A percentile compares a stretch with the other conserved stretches of the same genome.
Conservation (phyloP, 2,797 vertebrate genomes). For the Scolopax bukidnonensis region DNA sequence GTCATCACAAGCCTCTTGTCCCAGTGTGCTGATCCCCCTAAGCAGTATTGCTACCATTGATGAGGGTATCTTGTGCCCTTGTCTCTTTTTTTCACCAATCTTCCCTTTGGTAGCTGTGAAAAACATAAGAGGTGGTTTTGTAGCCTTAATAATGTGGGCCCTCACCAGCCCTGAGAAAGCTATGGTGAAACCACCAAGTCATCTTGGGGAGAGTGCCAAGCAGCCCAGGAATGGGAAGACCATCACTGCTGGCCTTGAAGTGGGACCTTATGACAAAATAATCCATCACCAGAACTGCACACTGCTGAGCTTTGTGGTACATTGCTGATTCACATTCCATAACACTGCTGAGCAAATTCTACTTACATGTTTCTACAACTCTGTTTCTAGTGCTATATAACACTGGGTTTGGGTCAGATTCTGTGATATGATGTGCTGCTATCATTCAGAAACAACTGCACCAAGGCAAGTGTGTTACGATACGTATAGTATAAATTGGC, state of each 20-base stretch:
- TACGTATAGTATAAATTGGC: not conserved
- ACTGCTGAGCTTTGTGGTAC: not conserved
- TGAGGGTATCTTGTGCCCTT: not conserved
- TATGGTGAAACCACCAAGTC: not conserved
- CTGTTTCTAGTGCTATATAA: not conserved
- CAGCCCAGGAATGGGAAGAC: not conserved
- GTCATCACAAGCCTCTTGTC: not conserved
- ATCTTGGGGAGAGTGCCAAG: not conserved
- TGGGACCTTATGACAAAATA: not conserved
- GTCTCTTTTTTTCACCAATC: not conserved
- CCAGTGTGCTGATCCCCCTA: rapidly evolving
- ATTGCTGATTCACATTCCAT: not conserved
- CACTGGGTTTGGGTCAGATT: not conserved
- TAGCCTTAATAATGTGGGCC: not conserved
- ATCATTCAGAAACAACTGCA: not conserved
- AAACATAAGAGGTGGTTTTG: not conserved
- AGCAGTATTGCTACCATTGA: rapidly evolving
- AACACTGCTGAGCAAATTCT: not conserved
- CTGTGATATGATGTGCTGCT: not conserved
- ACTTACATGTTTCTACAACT: not conserved
- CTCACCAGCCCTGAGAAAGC: not conserved
- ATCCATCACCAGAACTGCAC: not conserved
- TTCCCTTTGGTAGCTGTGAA: not conserved
- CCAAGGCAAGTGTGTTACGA: not conserved
- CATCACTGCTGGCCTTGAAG: not conserved